These are phyloP conservation scores for Stenurella melanura DNA, from an alignment of 2,888 invertebrate genomes.

Conservation along the genomic window DNA sequence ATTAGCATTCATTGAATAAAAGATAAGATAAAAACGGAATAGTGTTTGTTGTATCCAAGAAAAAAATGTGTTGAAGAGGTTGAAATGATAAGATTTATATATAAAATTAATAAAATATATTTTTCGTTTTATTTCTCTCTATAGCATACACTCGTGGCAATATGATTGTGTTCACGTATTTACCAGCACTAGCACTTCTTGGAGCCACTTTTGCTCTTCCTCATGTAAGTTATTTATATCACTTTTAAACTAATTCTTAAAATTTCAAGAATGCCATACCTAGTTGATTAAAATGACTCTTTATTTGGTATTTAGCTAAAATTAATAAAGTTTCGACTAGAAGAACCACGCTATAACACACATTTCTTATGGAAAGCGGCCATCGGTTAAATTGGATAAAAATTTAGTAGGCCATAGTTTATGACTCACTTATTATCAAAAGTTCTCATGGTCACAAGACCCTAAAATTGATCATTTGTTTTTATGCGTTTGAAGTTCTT, in stretches of 20 bases:
- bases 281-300: neutral
- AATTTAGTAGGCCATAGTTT: too few relatives aligned
- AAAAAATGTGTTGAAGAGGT: neutral
- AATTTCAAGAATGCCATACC: neutral
- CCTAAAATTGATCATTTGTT: too few relatives aligned
- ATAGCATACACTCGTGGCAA: neutral
- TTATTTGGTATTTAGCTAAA: too few relatives aligned
- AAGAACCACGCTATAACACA: too few relatives aligned
- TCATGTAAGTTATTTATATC: conserved; percentile 9
- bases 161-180: neutral
- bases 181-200: neutral
- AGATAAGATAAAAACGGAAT: conserved; percentile 8
- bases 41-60: neutral
- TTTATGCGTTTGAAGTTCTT: too few relatives aligned
- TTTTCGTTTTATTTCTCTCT: neutral
- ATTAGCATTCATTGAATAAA: neutral
- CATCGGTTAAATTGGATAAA: too few relatives aligned
- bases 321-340: too few relatives aligned
- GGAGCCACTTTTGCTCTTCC: neutral
- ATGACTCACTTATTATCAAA: too few relatives aligned
- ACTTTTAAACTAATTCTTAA: neutral
- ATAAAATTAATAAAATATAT: neutral
- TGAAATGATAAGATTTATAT: neutral
- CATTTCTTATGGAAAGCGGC: too few relatives aligned
- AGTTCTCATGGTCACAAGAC: too few relatives aligned